Percentiles rank a stretch among this genome's conserved stretches.
Conservation (phyloP, 2,888 invertebrate genomes). For the Bellardia pandia region DNA sequence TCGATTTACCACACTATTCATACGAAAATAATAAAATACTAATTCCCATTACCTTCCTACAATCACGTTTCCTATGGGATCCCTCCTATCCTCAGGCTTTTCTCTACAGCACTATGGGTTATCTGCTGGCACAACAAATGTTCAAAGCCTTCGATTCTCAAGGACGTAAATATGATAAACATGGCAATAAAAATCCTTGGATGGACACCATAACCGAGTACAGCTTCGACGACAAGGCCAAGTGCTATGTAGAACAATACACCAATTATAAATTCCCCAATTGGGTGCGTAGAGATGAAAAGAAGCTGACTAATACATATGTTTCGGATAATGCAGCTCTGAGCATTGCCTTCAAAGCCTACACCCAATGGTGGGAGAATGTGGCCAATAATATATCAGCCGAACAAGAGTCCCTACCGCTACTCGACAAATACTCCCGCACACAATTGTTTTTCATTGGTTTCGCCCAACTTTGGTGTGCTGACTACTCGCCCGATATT, state of each 20-base stretch:
- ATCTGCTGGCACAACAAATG: slow-evolving; percentile 80
- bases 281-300: slow-evolving; percentile 76
- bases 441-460: slow-evolving; percentile 80
- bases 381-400: slow-evolving; percentile 75
- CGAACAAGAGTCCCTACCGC: slow-evolving; percentile 78
- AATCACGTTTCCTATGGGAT: slow-evolving; percentile 82
- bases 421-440: slow-evolving; percentile 78
- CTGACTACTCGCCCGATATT: slow-evolving; percentile 77
- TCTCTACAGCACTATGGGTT: slow-evolving; percentile 80
- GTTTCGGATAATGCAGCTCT: slow-evolving; percentile 81
- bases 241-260: slow-evolving; percentile 80
- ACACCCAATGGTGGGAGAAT: slow-evolving; percentile 80
- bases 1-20: slow-evolving; percentile 78
- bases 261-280: slow-evolving; percentile 77
- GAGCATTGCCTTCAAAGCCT: slow-evolving; percentile 80
- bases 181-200: slow-evolving; percentile 80
- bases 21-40: slow-evolving; percentile 78
- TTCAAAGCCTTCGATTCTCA: slow-evolving; percentile 80
- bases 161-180: slow-evolving; percentile 79
- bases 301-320: slow-evolving; percentile 74
- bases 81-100: slow-evolving; percentile 79
- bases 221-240: slow-evolving; percentile 76
- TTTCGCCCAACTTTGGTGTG: slow-evolving; percentile 81
- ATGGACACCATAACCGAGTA: slow-evolving; percentile 79
- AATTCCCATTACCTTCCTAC: slow-evolving; percentile 80